phyloP scores from a whole-genome alignment of 2,113 vertebrate species.

The Sceloporus undulatus region DNA sequence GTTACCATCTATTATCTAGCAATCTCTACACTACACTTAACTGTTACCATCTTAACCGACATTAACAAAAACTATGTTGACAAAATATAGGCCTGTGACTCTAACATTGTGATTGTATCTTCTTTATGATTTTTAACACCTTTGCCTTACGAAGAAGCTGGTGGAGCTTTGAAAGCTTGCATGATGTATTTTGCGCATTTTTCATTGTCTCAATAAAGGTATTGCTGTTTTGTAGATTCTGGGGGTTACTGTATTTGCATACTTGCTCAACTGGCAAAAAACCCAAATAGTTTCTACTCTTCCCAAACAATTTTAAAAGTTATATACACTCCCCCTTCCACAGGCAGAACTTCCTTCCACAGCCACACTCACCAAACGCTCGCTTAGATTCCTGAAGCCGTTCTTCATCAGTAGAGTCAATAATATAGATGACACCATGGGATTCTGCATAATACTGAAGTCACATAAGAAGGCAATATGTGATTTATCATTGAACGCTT shows the following conservation, averaged over 20 bases:
- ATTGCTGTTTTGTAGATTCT: no score
- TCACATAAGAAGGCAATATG: background rate
- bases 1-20: no score
- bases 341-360: background rate
- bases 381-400: slow-evolving; percentile 92
- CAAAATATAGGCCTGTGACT: no score
- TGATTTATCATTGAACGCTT: background rate
- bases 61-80: no score
- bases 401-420: slow-evolving; percentile 95
- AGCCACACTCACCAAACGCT: slow-evolving; percentile 88
- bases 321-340: background rate
- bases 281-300: background rate
- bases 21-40: background rate
- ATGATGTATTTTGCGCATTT: no score
- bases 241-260: no score
- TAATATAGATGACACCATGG: slow-evolving; percentile 96
- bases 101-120: no score
- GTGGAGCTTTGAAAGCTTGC: no score
- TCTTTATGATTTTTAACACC: no score
- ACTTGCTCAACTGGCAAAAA: background rate
- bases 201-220: no score
- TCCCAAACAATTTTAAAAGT: background rate
- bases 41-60: no score
- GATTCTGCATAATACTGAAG: slow-evolving; percentile 96
- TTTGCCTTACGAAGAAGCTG: no score